These are phyloP conservation scores for Rhodophaea formosa DNA, from an alignment of 2,888 invertebrate species.

Conservation along the genomic window DNA sequence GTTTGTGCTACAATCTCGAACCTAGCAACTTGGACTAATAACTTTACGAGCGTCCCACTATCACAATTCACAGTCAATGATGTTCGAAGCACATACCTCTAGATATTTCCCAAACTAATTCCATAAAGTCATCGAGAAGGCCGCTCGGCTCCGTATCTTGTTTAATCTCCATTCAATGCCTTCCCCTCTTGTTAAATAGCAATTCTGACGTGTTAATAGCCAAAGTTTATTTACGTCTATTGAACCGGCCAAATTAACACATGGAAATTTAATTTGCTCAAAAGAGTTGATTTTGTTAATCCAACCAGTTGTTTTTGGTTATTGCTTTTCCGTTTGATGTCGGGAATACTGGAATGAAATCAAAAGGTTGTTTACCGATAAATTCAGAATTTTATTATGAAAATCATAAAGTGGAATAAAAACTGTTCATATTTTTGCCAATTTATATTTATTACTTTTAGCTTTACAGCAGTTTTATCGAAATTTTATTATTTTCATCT, in stretches of 20 bases:
- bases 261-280: conserved; percentile 47
- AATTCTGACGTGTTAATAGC: conserved; percentile 75
- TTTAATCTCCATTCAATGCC: conserved; percentile 73
- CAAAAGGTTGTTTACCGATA: background rate
- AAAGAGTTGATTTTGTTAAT: conserved; percentile 10
- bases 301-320: background rate
- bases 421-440: too few species aligned
- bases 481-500: too few species aligned
- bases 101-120: conserved; percentile 55
- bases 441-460: too few species aligned
- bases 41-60: conserved; percentile 25
- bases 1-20: background rate
- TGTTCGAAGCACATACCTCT: conserved; percentile 35
- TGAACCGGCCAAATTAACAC: conserved; percentile 58
- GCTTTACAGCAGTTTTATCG: too few species aligned
- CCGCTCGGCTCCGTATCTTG: conserved; percentile 65
- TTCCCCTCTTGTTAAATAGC: conserved; percentile 70
- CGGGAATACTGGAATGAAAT: background rate
- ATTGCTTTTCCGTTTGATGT: background rate
- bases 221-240: conserved; percentile 66
- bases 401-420: background rate
- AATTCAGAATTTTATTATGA: too few species aligned
- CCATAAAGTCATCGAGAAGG: conserved; percentile 69
- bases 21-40: conserved; percentile 12
- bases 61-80: conserved; percentile 40